Conservation (phyloP, 2,888 invertebrate species). For the Caenorhabditis zanzibari region DNA sequence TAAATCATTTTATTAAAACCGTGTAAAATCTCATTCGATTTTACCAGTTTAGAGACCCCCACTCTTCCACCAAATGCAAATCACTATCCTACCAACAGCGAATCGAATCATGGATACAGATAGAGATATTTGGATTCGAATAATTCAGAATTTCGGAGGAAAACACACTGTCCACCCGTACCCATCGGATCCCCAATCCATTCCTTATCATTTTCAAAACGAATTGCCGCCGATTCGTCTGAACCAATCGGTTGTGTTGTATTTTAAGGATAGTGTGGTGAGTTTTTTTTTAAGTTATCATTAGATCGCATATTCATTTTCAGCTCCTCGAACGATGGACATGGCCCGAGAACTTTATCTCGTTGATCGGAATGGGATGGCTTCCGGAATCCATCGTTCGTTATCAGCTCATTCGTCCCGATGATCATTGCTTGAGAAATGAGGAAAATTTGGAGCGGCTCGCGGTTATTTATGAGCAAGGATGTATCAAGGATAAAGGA, state of each 20-base stretch:
- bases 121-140: slow-evolving; percentile 7
- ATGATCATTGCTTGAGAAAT: neutral
- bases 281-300: neutral
- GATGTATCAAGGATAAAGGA: no score
- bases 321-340: slow-evolving; percentile 9
- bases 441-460: neutral
- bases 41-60: slow-evolving; percentile 30
- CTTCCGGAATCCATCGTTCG: slow-evolving; percentile 23
- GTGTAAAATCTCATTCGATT: no score
- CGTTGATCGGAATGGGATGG: slow-evolving; percentile 22
- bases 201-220: neutral
- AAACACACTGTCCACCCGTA: neutral
- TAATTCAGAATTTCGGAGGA: slow-evolving; percentile 22
- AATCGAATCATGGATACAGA: slow-evolving; percentile 8
- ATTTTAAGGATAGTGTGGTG: slow-evolving; percentile 23
- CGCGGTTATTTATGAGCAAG: no score
- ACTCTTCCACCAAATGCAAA: neutral
- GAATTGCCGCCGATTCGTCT: neutral
- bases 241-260: neutral
- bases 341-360: neutral
- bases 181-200: neutral
- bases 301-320: neutral
- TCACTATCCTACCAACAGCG: slow-evolving; percentile 8
- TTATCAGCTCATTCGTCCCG: neutral
- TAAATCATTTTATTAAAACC: no score